Evolutionary conservation across 2,888 invertebrate genomes (phyloP).

Genomic region (Megaustenia siamemsis): DNA sequence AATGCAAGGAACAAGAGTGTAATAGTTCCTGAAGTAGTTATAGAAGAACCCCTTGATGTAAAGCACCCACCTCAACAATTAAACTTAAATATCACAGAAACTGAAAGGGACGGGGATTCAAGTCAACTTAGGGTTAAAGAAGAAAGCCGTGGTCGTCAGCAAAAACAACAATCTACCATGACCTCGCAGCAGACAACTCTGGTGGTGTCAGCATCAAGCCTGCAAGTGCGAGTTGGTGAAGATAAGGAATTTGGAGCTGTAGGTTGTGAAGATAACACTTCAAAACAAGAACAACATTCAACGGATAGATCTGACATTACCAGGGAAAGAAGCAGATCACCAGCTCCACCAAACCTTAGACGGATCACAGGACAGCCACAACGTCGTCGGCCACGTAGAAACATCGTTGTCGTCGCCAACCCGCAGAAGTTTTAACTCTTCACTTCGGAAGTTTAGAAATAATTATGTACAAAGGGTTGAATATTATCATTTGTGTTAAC

Average conservation of each 20-base stretch:
- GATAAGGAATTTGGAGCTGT: background rate
- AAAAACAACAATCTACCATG: background rate
- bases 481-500: too few relatives aligned
- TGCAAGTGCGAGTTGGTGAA: background rate
- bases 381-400: background rate
- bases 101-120: background rate
- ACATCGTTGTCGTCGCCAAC: constrained; percentile 41
- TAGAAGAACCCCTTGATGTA: background rate
- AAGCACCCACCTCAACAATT: background rate
- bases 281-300: background rate
- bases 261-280: background rate
- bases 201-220: background rate
- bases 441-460: too few relatives aligned
- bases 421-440: constrained; percentile 24
- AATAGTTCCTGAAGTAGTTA: background rate
- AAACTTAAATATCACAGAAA: background rate
- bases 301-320: background rate
- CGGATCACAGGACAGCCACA: constrained; percentile 34
- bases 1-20: background rate
- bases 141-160: background rate
- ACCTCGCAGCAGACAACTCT: background rate
- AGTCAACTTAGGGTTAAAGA: background rate
- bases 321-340: background rate
- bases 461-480: too few relatives aligned
- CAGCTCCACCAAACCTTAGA: constrained; percentile 39